Evolutionary conservation across 2,797 vertebrate genomes (phyloP), one percentile per base, ranked within the genome.

Genomic region (Garrulus glandarius): DNA sequence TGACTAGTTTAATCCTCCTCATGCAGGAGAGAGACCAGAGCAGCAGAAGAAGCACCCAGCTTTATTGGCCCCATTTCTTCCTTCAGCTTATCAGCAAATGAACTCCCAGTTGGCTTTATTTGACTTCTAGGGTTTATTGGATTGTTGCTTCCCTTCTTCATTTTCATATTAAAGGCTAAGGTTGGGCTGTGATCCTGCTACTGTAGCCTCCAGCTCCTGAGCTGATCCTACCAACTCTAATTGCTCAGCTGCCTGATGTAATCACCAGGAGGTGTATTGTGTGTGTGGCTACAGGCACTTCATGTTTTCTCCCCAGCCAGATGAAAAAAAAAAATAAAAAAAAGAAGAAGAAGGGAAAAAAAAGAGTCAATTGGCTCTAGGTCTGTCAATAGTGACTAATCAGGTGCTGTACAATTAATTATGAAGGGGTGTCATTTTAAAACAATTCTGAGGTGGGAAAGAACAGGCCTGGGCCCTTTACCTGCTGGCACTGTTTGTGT

Each of bases 311-410:
- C 63, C 83, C 29, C 41, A 84, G 85, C 20, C 89, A 92, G 91
- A 80, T 57, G 2, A 50, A 74, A 80, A 88, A 93, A 88, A 50
- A 75, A 7, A 10, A 30, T 43, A 75, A 7, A 10, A 7, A 10
- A 30, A 2, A 16, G 27, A 69, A 60, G 14, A 41, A 36, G 3
- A 30, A 14, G 1, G 4, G 4, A 27, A 26, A 79, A 77, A 68
- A 87, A 61, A 59, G 18, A 85, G 52, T 77, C 74, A 87, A 90
- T 93, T 96, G 94, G 93, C 95, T 84, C 52, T 68, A 70, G 80
- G 96, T 93, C 95, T 95, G 96, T 96, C 96, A 96, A 95, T 94
- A 96, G 90, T 94, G 96, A 97, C 96, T 96, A 96, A 96, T 96
- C 96, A 95, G 95, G 80, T 70, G 85, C 90, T 89, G 90, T 92